Percentiles rank a stretch among this genome's conserved stretches.
These are phyloP conservation scores for Abscondita cerata DNA, from an alignment of 2,888 invertebrate genomes.

Conservation along the genomic window DNA sequence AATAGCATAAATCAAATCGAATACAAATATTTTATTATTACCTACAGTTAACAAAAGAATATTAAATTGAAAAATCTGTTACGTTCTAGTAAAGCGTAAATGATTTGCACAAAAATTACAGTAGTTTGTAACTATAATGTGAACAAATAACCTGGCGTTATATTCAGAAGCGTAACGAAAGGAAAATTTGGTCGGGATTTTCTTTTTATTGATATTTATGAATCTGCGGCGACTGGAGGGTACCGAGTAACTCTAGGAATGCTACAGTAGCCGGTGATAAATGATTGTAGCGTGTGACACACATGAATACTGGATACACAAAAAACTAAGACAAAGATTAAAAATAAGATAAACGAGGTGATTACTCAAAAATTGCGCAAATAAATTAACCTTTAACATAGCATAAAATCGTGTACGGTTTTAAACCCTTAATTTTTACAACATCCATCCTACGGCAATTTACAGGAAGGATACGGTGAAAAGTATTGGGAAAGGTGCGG, in stretches of 20 bases:
- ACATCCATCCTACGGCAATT: neutral
- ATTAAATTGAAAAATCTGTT: no score
- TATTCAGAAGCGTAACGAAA: conserved; percentile 14
- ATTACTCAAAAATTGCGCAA: conserved; percentile 16
- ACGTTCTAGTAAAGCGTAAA: no score
- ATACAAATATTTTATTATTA: no score
- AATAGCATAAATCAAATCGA: no score
- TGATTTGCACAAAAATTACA: neutral
- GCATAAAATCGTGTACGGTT: neutral
- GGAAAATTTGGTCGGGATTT: conserved; percentile 21
- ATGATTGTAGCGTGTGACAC: conserved; percentile 36
- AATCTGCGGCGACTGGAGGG: conserved; percentile 28
- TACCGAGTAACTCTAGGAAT: conserved; percentile 27
- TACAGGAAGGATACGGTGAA: neutral
- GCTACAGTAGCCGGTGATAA: conserved; percentile 35
- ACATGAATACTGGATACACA: conserved; percentile 35
- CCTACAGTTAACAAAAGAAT: no score
- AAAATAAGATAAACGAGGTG: conserved; percentile 18
- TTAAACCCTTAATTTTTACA: conserved; percentile 2
- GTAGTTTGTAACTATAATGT: neutral
- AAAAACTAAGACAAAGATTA: conserved; percentile 36
- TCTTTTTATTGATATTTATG: conserved; percentile 30
- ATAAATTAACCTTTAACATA: conserved; percentile 10
- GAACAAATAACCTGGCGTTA: conserved; percentile 8
- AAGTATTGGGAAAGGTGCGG: conserved; percentile 7